phyloP scores from a whole-genome alignment of 2,113 vertebrate species.

The Hippolais icterina region DNA sequence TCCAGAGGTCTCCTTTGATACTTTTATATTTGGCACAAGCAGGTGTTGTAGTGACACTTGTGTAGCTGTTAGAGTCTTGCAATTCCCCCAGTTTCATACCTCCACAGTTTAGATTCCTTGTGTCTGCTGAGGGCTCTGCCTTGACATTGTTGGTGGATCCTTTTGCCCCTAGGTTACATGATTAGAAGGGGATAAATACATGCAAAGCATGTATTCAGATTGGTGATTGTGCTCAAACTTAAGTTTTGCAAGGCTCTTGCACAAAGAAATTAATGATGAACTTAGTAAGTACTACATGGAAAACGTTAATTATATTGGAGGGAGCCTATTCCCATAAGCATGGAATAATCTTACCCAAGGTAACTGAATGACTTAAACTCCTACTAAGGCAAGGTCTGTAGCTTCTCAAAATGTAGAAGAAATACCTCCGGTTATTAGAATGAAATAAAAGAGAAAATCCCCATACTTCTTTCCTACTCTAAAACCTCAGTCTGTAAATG shows the following conservation, averaged over 20 bases:
- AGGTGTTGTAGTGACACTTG: not conserved
- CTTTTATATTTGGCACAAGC: accelerated
- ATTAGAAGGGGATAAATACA: not conserved
- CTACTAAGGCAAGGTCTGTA: not conserved
- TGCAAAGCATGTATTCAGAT: not conserved
- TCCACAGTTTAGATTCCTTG: not conserved
- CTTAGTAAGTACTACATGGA: not conserved
- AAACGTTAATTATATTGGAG: not conserved
- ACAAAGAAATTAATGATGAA: not conserved
- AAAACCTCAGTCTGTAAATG: not conserved
- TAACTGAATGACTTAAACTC: not conserved
- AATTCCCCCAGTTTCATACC: not conserved
- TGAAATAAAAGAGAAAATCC: not conserved
- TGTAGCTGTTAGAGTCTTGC: not conserved
- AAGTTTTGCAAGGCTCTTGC: not conserved
- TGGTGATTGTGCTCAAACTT: not conserved
- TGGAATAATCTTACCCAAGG: not conserved
- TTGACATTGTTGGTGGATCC: not conserved
- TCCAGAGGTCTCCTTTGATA: not conserved
- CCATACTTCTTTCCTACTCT: not conserved
- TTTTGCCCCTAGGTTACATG: not conserved
- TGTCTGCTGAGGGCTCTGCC: not conserved
- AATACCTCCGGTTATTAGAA: not conserved
- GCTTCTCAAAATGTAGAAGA: not conserved
- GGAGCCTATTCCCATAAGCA: not conserved